Base-by-base conservation (phyloP, 2,113 vertebrate species). In the Neodon shergylaensis region DNA sequence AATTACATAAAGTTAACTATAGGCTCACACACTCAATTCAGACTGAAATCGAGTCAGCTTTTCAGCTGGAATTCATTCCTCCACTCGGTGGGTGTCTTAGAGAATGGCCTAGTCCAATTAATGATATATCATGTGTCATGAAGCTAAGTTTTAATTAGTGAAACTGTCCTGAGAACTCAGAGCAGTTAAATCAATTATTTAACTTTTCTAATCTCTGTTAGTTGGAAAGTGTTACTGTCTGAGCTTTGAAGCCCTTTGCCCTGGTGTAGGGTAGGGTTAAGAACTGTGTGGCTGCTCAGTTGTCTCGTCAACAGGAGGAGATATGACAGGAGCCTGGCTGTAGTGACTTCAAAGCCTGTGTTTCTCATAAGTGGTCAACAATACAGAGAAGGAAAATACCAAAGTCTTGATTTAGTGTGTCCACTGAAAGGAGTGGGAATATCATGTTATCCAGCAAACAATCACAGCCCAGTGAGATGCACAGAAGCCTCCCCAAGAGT, bases 171-270 rank as follows among this genome's bases (percentile, higher is more conserved):
- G 47, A 81, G 9, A 6, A 14, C 17, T 42, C 16, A 72, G 28
- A 58, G 77, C 88, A 54, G 73, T 92, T 74, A 90, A 36, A 39
- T 77, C 2, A 87, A 65, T 92, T 77, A 44, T 44, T 92, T 87
- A 39, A n/a, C 73, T 90, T 76, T 87, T 28, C 44, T 63, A 26
- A 61, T n/a, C 21, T 68, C 5, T 33, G 21, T 61, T 33, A 77
- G 31, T n/a, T 13, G 76, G 31, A 21, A 81, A 44, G 17, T 36
- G 14, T 39, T 42, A 68, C 74, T 54, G 22, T 26, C 58, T 94
- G 77, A 79, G 21, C 13, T 79, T 76, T 66, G 31, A 1, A 28
- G 17, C 58, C 6, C 7, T 16, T 74, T 47, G 13, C 5, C 9
- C 0, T 76, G 47, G 86, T 1, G 1, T 9, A 63, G n/a, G 36